A percentile compares a stretch with the other conserved stretches of the same genome.
These are phyloP conservation scores for Rhineura floridana DNA, from an alignment of 2,113 vertebrate genomes.

Conservation along the genomic window DNA sequence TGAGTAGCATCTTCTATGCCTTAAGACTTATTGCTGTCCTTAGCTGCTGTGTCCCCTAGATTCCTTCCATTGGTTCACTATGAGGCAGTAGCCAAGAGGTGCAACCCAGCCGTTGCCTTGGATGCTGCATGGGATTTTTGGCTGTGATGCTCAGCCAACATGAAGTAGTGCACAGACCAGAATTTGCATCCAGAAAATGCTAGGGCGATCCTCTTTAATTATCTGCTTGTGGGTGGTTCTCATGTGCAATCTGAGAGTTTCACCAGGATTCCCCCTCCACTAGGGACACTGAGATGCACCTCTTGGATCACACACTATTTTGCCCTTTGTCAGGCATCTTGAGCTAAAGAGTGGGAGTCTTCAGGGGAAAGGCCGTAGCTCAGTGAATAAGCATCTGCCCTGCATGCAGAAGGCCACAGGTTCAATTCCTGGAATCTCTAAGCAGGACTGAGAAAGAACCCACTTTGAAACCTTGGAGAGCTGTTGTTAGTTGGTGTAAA, in stretches of 20 bases:
- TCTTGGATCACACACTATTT: not conserved
- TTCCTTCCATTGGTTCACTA: not conserved
- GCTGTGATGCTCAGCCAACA: not conserved
- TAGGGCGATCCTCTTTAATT: not conserved
- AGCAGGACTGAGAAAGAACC: too few species aligned
- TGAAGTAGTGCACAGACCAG: not conserved
- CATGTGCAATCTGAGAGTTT: not conserved
- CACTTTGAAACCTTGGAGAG: too few species aligned
- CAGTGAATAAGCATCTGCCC: too few species aligned
- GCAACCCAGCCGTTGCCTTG: not conserved
- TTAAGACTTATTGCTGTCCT: too few species aligned
- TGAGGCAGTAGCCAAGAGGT: not conserved
- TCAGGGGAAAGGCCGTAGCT: too few species aligned
- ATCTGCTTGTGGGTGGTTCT: not conserved
- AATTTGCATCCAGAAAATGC: not conserved
- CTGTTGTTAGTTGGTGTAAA: too few species aligned
- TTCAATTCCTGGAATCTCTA: too few species aligned
- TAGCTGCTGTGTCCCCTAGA: not conserved
- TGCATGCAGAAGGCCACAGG: too few species aligned
- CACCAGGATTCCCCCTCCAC: not conserved
- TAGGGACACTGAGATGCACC: not conserved
- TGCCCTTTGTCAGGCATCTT: not conserved
- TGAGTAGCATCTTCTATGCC: not conserved
- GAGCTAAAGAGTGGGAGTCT: not conserved
- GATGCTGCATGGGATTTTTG: not conserved